Conservation (phyloP, 2,113 vertebrate species). For the Mormoops blainvillei region DNA sequence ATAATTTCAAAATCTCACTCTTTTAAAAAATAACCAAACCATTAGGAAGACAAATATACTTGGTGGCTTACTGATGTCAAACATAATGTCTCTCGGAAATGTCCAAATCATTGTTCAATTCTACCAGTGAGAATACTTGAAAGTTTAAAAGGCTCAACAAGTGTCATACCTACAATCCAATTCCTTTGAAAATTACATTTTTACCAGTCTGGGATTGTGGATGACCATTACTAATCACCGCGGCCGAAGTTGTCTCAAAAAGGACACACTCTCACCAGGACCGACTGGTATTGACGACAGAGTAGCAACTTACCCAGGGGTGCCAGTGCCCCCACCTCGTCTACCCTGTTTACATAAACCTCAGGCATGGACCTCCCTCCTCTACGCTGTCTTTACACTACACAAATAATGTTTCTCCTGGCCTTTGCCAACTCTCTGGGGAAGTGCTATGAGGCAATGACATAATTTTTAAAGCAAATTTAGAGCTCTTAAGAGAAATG, state of each 20-base stretch:
- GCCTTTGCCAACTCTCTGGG: neutral
- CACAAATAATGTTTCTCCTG: neutral
- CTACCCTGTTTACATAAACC: neutral
- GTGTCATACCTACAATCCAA: neutral
- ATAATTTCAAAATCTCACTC: slow-evolving; percentile 3
- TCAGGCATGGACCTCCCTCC: neutral
- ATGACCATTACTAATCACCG: neutral
- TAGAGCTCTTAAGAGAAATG: neutral
- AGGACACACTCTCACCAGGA: neutral
- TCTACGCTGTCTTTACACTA: neutral
- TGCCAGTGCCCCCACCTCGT: neutral
- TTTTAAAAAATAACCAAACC: slow-evolving; percentile 2
- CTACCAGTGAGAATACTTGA: neutral
- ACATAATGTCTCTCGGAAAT: neutral
- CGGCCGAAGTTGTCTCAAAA: neutral
- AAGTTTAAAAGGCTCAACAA: neutral
- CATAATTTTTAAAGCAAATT: slow-evolving; percentile 15
- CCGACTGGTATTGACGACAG: neutral
- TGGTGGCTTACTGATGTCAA: neutral
- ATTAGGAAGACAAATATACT: neutral
- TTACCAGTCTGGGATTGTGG: neutral
- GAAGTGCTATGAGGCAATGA: neutral
- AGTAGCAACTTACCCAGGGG: neutral
- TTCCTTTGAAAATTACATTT: slow-evolving; percentile 22
- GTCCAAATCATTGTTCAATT: neutral